These are phyloP conservation scores for Nomada fabriciana DNA, from an alignment of 2,888 invertebrate species.

Conservation along the genomic window DNA sequence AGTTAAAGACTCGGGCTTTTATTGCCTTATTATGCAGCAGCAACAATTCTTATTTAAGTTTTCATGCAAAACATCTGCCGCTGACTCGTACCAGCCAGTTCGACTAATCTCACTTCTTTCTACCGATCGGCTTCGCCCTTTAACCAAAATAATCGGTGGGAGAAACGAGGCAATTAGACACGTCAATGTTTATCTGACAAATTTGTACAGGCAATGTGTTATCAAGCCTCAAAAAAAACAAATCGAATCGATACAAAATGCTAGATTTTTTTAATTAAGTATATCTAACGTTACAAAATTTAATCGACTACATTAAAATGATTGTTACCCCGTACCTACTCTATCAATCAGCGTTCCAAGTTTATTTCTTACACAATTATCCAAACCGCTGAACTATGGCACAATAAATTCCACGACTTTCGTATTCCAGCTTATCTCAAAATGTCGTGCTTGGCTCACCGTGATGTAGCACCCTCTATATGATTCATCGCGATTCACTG, in stretches of 20 bases:
- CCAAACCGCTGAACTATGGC: background rate
- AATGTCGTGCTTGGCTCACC: constrained; percentile 3
- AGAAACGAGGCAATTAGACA: background rate
- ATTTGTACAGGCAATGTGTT: background rate
- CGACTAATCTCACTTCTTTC: constrained; percentile 29
- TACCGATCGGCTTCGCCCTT: background rate
- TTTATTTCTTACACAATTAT: background rate
- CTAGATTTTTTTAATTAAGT: too few relatives aligned
- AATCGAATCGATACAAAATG: too few relatives aligned
- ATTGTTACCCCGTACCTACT: too few relatives aligned
- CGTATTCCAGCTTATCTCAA: background rate
- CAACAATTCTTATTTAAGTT: constrained; percentile 52
- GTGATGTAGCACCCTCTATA: background rate
- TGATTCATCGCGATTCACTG: constrained; percentile 13
- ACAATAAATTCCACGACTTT: constrained; percentile 12
- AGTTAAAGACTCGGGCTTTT: constrained; percentile 49
- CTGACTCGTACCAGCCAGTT: background rate
- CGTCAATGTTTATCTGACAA: background rate
- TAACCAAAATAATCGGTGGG: background rate
- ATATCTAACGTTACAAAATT: too few relatives aligned
- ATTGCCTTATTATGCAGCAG: constrained; percentile 48
- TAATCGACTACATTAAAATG: too few relatives aligned
- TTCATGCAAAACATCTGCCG: constrained; percentile 13
- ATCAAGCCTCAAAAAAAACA: too few relatives aligned
- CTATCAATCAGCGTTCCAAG: too few relatives aligned